Evolutionary conservation across 2,888 invertebrate genomes (phyloP).

Genomic region (Antitype chi): DNA sequence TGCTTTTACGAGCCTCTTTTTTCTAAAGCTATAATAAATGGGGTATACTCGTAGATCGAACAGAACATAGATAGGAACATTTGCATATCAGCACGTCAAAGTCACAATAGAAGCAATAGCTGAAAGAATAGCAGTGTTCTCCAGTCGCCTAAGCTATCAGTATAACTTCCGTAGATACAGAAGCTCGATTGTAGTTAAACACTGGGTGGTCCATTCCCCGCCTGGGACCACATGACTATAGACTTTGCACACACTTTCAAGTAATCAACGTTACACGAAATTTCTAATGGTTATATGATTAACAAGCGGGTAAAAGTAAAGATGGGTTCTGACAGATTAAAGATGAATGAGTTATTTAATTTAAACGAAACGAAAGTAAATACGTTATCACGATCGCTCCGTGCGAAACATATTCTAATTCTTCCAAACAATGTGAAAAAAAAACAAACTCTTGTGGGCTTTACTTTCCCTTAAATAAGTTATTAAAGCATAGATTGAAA

Average conservation of each 20-base stretch:
- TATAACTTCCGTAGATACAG: constrained; percentile 27
- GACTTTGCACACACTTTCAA: constrained; percentile 57
- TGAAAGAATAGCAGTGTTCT: neutral
- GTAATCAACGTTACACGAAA: constrained; percentile 61
- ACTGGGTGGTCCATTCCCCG: constrained; percentile 39
- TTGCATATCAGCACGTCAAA: neutral
- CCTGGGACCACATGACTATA: constrained; percentile 32
- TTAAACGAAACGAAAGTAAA: constrained; percentile 75
- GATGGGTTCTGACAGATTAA: constrained; percentile 65
- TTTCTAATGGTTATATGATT: constrained; percentile 69
- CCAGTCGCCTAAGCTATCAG: constrained; percentile 4
- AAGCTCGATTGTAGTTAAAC: constrained; percentile 26
- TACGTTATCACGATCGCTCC: constrained; percentile 63
- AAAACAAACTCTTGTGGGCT: constrained; percentile 41
- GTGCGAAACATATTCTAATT: constrained; percentile 73
- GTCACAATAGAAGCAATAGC: constrained; percentile 3
- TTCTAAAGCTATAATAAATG: too few relatives aligned
- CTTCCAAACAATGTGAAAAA: constrained; percentile 73
- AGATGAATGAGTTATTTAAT: constrained; percentile 78
- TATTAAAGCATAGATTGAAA: constrained; percentile 22
- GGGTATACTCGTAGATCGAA: too few relatives aligned
- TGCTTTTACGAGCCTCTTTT: too few relatives aligned
- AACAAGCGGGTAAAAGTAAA: constrained; percentile 65
- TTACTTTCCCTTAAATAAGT: constrained; percentile 71
- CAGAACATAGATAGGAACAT: neutral